phyloP scores from a whole-genome alignment of 2,888 invertebrate species.

The Amiota minor region DNA sequence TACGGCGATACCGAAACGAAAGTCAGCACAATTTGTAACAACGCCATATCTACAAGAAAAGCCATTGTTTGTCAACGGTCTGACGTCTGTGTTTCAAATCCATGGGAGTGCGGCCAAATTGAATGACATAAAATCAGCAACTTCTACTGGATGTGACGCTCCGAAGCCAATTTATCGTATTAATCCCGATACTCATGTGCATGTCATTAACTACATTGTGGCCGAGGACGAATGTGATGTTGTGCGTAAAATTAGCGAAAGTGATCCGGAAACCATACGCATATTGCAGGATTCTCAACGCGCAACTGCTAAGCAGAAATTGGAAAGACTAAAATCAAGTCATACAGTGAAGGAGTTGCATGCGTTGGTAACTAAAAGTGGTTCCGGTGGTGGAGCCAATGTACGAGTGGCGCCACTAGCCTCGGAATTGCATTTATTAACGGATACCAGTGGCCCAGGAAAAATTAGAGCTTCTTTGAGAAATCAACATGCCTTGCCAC shows the following conservation, averaged over 20 bases:
- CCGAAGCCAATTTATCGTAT: conserved; percentile 65
- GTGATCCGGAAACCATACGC: conserved; percentile 67
- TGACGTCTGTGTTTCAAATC: conserved; percentile 70
- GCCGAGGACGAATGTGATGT: conserved; percentile 68
- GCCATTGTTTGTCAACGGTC: conserved; percentile 69
- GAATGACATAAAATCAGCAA: conserved; percentile 58
- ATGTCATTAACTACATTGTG: conserved; percentile 71
- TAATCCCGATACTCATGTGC: conserved; percentile 71
- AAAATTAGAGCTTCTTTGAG: no score
- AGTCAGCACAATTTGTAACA: conserved; percentile 65
- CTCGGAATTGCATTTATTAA: not conserved
- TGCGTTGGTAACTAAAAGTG: not conserved
- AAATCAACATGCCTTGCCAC: not conserved
- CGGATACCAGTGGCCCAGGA: not conserved
- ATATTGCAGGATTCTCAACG: conserved; percentile 67
- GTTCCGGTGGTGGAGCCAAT: not conserved
- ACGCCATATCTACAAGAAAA: conserved; percentile 63
- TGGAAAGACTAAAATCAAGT: conserved; percentile 63
- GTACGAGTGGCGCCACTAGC: not conserved
- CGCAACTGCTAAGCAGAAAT: conserved; percentile 66
- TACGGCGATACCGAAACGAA: conserved; percentile 64
- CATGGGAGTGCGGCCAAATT: conserved; percentile 63
- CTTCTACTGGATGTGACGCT: conserved; percentile 7
- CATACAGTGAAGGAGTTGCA: conserved; percentile 38
- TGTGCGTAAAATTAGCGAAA: conserved; percentile 65